phyloP scores from a whole-genome alignment of 2,888 invertebrate species.

The Stenolophus ochropezus region DNA sequence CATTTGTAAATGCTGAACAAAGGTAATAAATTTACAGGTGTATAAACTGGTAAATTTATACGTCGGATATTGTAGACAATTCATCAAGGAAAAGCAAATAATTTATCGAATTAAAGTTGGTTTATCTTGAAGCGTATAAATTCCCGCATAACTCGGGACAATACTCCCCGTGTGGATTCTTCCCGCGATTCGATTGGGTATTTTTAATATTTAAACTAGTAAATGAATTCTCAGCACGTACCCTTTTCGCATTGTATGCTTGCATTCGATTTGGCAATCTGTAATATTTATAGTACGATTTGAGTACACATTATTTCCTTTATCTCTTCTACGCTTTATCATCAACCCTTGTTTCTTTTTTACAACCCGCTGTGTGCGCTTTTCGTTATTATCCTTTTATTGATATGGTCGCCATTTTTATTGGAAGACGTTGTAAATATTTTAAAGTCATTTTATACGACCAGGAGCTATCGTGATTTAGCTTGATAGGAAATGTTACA shows the following conservation, averaged over 20 bases:
- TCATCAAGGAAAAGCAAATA: constrained; percentile 18
- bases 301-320: constrained; percentile 58
- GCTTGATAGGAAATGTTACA: not conserved
- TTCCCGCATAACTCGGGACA: constrained; percentile 9
- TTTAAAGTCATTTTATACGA: constrained; percentile 48
- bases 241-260: constrained; percentile 43
- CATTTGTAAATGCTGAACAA: constrained; percentile 25
- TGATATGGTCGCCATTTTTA: constrained; percentile 56
- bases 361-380: constrained; percentile 32
- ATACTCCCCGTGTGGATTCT: constrained; percentile 19
- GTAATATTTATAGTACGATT: constrained; percentile 58
- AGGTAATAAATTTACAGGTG: constrained; percentile 4
- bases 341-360: constrained; percentile 47
- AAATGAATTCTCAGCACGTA: constrained; percentile 46
- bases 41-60: constrained; percentile 9
- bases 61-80: constrained; percentile 11
- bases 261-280: constrained; percentile 58
- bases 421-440: constrained; percentile 53
- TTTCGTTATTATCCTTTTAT: constrained; percentile 53
- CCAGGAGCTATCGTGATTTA: constrained; percentile 31
- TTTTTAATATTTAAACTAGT: constrained; percentile 55
- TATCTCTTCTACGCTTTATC: constrained; percentile 55
- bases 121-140: constrained; percentile 25
- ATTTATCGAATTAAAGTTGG: constrained; percentile 26
- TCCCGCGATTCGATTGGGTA: constrained; percentile 20